A percentile compares a stretch with the other conserved stretches of the same genome.
Conservation (phyloP, 92 coral and sea anemone genomes). For the Porites divaricata region DNA sequence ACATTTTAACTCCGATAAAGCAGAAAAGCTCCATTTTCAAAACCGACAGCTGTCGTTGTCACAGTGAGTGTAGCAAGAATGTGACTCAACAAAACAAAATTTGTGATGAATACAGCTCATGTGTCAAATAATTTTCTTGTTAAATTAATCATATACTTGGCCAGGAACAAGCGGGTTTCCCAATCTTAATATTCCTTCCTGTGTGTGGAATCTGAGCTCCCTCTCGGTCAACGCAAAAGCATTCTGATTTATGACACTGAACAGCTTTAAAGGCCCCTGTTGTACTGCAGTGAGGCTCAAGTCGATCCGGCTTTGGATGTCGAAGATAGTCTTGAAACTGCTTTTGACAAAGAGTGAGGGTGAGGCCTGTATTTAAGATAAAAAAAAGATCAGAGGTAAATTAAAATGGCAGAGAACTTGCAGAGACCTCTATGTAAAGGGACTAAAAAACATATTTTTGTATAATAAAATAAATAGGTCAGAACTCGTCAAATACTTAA, state of each 20-base stretch:
- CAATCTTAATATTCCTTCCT: constrained; percentile 61
- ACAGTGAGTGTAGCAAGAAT: background rate
- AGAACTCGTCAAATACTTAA: too few relatives aligned
- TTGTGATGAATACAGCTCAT: too few relatives aligned
- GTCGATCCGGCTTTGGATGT: constrained; percentile 52
- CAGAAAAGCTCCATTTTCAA: too few relatives aligned
- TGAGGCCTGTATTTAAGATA: constrained; percentile 3
- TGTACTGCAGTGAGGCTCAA: constrained; percentile 76
- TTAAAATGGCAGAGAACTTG: too few relatives aligned
- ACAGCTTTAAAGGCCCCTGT: constrained; percentile 70
- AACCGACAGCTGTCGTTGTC: too few relatives aligned
- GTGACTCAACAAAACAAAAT: too few relatives aligned
- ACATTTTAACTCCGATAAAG: too few relatives aligned
- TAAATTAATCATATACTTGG: constrained; percentile 39
- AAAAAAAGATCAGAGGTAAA: background rate
- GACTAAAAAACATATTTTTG: too few relatives aligned
- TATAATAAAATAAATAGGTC: too few relatives aligned
- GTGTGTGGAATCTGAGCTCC: constrained; percentile 76
- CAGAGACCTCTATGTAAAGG: too few relatives aligned
- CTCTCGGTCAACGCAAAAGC: constrained; percentile 80
- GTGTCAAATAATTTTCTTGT: background rate
- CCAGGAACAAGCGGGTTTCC: constrained; percentile 66
- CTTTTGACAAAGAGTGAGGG: constrained; percentile 70
- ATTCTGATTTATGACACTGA: constrained; percentile 73
- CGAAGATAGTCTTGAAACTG: constrained; percentile 67